Conservation (phyloP, 2,797 vertebrate species). For the Poecilia picta region DNA sequence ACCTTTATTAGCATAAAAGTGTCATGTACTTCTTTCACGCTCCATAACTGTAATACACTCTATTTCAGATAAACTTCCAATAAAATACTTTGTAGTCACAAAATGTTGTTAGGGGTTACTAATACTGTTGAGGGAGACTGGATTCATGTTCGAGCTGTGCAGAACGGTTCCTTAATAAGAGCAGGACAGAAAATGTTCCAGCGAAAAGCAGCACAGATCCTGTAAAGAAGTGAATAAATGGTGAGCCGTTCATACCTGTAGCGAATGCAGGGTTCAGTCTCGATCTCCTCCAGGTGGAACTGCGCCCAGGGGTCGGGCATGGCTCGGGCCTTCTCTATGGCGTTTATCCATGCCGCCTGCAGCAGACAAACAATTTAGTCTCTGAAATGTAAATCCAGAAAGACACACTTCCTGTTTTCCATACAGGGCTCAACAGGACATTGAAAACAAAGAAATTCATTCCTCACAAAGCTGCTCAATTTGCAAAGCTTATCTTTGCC, state of each 20-base stretch:
- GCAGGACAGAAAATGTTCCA: not conserved
- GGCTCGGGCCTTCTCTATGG: constrained; percentile 92
- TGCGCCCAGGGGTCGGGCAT: constrained; percentile 99
- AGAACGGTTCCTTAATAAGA: not conserved
- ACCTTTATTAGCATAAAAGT: not conserved
- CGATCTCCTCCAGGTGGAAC: constrained; percentile 93
- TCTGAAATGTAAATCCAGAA: not conserved
- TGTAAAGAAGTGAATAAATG: not conserved
- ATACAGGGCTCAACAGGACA: not conserved
- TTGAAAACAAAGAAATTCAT: not conserved
- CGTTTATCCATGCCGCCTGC: constrained; percentile 93
- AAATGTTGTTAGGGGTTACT: not conserved
- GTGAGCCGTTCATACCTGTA: constrained; percentile 84
- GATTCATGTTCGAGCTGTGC: not conserved
- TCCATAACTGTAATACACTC: not conserved
- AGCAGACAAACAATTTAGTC: constrained; percentile 15
- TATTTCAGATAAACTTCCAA: not conserved
- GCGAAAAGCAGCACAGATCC: not conserved
- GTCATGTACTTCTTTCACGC: not conserved
- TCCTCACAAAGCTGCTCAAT: not conserved
- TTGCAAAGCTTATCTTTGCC: not conserved
- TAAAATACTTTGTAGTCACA: not conserved
- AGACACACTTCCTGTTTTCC: not conserved
- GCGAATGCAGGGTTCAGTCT: constrained; percentile 87
- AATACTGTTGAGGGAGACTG: not conserved